Evolutionary conservation across 2,113 vertebrate species (phyloP).

Genomic region (Acrocephalus arundinaceus): DNA sequence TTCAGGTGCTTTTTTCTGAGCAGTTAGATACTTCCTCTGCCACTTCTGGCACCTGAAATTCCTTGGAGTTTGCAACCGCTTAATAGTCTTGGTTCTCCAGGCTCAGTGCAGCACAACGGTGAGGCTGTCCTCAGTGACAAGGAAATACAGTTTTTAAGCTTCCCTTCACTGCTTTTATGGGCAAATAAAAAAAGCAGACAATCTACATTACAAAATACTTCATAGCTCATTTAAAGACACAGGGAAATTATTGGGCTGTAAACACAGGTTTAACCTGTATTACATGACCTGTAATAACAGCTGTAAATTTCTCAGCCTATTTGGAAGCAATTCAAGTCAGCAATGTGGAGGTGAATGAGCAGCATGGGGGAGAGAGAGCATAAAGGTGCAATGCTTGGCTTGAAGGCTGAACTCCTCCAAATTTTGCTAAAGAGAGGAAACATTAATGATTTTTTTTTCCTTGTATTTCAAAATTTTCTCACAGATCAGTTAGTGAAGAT

Average conservation of each 20-base stretch:
- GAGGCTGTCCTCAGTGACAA: background rate
- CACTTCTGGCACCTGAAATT: background rate
- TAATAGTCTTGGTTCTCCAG: background rate
- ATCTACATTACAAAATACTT: slow-evolving; percentile 29
- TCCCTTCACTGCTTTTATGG: slow-evolving; percentile 1
- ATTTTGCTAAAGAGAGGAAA: background rate
- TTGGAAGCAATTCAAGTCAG: background rate
- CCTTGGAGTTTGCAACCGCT: background rate
- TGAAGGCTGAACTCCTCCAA: background rate
- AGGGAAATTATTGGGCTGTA: slow-evolving; percentile 24
- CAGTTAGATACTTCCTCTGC: background rate
- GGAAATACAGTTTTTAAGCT: background rate
- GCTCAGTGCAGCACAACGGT: background rate
- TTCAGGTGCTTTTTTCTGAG: background rate
- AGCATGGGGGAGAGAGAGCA: background rate
- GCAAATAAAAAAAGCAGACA: slow-evolving; percentile 16
- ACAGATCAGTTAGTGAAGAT: background rate
- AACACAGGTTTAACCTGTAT: slow-evolving; percentile 13
- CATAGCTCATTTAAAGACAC: background rate
- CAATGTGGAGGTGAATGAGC: background rate
- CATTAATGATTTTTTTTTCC: background rate
- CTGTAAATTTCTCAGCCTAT: slow-evolving; percentile 29
- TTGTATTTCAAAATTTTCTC: background rate
- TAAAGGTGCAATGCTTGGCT: background rate
- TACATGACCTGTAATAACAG: slow-evolving; percentile 1